Evolutionary conservation across 2,113 vertebrate species (phyloP).

Genomic region (Spea bombifrons): DNA sequence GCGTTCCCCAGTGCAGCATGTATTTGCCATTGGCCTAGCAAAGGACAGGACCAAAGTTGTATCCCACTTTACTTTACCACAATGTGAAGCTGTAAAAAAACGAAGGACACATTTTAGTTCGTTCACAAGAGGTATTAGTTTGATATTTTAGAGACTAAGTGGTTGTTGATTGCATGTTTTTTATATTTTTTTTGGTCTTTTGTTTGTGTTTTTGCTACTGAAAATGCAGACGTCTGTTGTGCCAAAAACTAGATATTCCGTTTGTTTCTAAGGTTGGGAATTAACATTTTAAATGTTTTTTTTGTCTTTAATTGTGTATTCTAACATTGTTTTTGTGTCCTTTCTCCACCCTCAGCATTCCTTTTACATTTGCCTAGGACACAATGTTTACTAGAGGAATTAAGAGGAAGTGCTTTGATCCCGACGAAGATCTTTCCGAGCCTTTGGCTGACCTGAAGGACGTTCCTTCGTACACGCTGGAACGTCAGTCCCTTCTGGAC

Average conservation of each 20-base stretch:
- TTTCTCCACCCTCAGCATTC: constrained; percentile 17
- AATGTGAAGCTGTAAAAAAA: constrained; percentile 25
- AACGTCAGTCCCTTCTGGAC: constrained; percentile 91
- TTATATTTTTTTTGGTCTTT: background rate
- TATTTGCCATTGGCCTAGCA: constrained; percentile 36
- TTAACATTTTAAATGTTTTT: background rate
- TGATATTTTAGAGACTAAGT: constrained; percentile 29
- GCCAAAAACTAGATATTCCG: too few relatives aligned
- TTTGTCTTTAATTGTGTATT: background rate
- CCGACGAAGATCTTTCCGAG: constrained; percentile 70
- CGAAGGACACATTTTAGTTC: constrained; percentile 35
- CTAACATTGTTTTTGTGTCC: background rate
- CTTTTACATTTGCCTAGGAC: constrained; percentile 62
- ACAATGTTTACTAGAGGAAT: constrained; percentile 87
- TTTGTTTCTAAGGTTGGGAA: background rate
- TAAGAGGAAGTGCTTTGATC: constrained; percentile 84
- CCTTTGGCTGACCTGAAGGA: constrained; percentile 62
- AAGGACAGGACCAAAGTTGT: constrained; percentile 34
- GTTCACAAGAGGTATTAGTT: constrained; percentile 43
- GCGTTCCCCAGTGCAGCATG: constrained; percentile 33
- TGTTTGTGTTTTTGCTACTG: too few relatives aligned
- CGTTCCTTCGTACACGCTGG: constrained; percentile 79
- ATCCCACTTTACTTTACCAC: constrained; percentile 37
- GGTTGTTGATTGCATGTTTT: constrained; percentile 34
- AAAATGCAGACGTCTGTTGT: background rate